Base-by-base conservation (phyloP, 2,888 invertebrate genomes). In the Cantharis nigra region DNA sequence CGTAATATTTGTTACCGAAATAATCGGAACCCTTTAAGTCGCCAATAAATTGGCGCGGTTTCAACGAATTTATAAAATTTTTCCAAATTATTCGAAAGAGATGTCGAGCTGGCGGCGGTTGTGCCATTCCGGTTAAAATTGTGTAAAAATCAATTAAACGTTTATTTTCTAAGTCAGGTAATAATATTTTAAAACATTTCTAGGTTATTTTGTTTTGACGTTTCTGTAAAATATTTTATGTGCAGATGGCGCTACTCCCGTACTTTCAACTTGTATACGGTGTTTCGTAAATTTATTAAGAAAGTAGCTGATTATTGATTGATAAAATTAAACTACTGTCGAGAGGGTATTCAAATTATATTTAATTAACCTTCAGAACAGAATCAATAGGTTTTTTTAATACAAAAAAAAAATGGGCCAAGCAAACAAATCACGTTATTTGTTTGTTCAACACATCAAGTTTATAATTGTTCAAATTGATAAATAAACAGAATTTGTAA, bases 1-100 rank as follows among this genome's bases (percentile, higher is more conserved):
- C 96, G 87, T 90, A 97, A 86, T 95, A 97, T 85, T 92, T 92
- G 84, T 95, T 97, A 0, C 97, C 97, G 85, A 93, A 91, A 84
- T 94, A 92, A 89, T 97, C 97, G 83, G 91, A 91, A 0, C 97
- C 97, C 87, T 91, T 89, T 0, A 89, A 87, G 70, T 89, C 90
- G 0, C 92, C 93, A 9, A 84, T 86, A 1, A 91, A 83, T 82
- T 91, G 90, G 23, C 91, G 88, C 0, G 92, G 92, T 78, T 86
- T 90, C 0, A 94, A 82, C 0, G 94, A 94, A 78, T 92, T 91
- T 2, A 93, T 84, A 82, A 95, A 93, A 85, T 92, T 92, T 80
- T 88, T 90, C 16, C 92, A 86, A 10, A 92, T 90, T 78, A 91
- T 90, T 74, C 79, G 84, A 80, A 85, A 81, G 63, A 89, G 81